These are phyloP conservation scores for Perithous albicinctus DNA, from an alignment of 2,888 invertebrate species.

Conservation along the genomic window DNA sequence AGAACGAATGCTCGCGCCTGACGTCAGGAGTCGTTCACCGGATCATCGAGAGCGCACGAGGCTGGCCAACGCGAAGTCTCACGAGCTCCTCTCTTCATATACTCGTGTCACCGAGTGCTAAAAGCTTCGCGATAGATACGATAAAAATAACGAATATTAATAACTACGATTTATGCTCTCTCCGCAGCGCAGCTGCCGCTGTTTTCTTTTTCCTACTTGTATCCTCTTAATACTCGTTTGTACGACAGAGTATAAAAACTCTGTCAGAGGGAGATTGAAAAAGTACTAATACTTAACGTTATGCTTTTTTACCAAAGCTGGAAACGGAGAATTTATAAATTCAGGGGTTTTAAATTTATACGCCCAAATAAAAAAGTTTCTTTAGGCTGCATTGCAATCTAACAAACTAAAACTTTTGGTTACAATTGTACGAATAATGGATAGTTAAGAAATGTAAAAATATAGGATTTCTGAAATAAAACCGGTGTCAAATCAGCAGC, in stretches of 20 bases:
- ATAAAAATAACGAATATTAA: constrained; percentile 65
- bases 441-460: background rate
- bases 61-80: constrained; percentile 43
- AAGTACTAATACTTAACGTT: too few species aligned
- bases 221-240: background rate
- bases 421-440: too few species aligned
- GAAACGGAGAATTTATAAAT: too few species aligned
- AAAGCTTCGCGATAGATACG: constrained; percentile 35
- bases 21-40: constrained; percentile 39
- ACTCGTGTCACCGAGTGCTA: background rate
- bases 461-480: background rate
- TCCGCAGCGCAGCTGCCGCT: background rate
- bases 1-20: constrained; percentile 2
- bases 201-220: background rate
- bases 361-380: too few species aligned
- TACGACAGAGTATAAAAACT: background rate
- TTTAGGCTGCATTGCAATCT: too few species aligned
- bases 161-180: constrained; percentile 18
- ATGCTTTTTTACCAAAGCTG: too few species aligned
- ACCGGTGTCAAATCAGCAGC: background rate
- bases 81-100: too few species aligned
- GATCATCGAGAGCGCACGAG: constrained; percentile 10
- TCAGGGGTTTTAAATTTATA: too few species aligned
- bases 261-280: background rate
- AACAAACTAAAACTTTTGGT: too few species aligned